These are phyloP conservation scores for Apodemia duryi DNA, from an alignment of 2,888 invertebrate species.

Conservation along the genomic window DNA sequence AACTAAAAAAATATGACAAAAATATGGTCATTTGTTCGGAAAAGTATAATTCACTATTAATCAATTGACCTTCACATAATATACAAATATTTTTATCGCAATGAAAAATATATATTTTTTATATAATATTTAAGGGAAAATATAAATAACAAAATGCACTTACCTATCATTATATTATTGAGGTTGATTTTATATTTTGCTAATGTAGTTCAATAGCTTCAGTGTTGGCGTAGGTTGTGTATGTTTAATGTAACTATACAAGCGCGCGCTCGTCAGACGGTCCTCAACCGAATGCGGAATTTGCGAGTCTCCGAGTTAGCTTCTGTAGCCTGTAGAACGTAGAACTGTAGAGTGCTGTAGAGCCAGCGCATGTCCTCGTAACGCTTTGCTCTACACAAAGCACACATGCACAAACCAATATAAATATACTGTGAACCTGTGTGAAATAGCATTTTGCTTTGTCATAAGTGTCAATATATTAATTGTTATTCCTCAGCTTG, in stretches of 20 bases:
- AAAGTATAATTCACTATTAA: background rate
- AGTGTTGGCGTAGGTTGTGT: constrained; percentile 76
- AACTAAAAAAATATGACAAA: background rate
- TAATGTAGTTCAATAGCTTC: constrained; percentile 61
- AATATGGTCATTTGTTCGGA: background rate
- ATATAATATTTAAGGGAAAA: constrained; percentile 22
- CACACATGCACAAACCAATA: constrained; percentile 5
- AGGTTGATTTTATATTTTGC: constrained; percentile 50
- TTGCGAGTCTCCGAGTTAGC: constrained; percentile 35
- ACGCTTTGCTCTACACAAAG: constrained; percentile 5
- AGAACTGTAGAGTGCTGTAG: constrained; percentile 24
- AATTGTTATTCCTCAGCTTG: background rate
- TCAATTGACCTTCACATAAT: constrained; percentile 1
- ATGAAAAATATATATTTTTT: constrained; percentile 5
- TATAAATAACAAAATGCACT: constrained; percentile 40
- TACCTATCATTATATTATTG: constrained; percentile 64
- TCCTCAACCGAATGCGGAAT: constrained; percentile 66
- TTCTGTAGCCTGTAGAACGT: constrained; percentile 16
- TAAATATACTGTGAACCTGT: background rate
- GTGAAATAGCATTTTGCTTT: constrained; percentile 8
- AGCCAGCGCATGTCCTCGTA: constrained; percentile 22
- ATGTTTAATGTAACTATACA: constrained; percentile 43
- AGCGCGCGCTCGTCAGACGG: constrained; percentile 58
- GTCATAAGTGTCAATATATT: constrained; percentile 2
- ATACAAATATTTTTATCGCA: background rate